Conservation (phyloP, 2,113 vertebrate species). For the Dolichotis patagonum region DNA sequence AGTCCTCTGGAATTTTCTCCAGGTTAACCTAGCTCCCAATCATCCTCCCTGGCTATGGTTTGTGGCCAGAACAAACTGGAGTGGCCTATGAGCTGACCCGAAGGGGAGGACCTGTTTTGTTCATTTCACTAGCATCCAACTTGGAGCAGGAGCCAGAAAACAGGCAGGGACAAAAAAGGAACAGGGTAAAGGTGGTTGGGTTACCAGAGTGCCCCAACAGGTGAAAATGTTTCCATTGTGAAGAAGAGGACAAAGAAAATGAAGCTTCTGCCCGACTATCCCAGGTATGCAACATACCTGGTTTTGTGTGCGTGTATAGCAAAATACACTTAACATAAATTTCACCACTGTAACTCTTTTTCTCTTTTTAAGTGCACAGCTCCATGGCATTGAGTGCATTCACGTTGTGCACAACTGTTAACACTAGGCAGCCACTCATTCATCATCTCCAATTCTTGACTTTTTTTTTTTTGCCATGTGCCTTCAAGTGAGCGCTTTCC, state of each 20-base stretch:
- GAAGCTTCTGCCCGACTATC: rapidly evolving
- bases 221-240: too few species aligned
- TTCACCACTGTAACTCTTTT: not conserved
- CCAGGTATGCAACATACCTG: not conserved
- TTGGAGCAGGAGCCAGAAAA: not conserved
- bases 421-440: not conserved
- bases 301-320: not conserved
- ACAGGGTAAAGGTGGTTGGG: not conserved
- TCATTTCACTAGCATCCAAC: not conserved
- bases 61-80: not conserved
- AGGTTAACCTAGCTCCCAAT: not conserved
- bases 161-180: not conserved
- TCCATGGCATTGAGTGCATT: not conserved
- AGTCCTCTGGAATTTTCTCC: not conserved
- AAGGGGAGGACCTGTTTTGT: not conserved
- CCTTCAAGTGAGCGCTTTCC: not conserved
- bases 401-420: rapidly evolving
- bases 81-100: not conserved
- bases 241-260: not conserved
- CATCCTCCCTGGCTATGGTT: not conserved
- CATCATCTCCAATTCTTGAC: rapidly evolving
- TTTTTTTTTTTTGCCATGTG: not conserved
- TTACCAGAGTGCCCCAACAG: too few species aligned
- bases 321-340: not conserved
- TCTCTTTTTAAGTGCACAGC: not conserved